Percentiles rank a stretch among this genome's conserved stretches.
Evolutionary conservation across 2,113 vertebrate genomes (phyloP).

Genomic region (Notiomystis cincta): DNA sequence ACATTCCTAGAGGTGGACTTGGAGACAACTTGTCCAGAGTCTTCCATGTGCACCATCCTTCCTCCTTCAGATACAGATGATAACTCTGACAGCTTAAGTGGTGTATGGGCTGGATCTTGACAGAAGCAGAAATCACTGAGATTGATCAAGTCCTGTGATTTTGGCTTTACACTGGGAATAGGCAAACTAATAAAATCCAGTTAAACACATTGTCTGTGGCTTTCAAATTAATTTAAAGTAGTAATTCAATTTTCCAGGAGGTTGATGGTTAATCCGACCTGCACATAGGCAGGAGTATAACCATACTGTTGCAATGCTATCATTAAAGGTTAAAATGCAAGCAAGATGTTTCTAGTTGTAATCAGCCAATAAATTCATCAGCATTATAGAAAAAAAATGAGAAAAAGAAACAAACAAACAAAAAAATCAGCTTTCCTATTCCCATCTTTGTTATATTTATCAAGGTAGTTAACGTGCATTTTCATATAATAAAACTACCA

Average conservation of each 20-base stretch:
- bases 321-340: background rate
- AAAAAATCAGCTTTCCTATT: background rate
- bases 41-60: background rate
- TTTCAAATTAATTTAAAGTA: background rate
- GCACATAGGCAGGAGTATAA: background rate
- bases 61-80: background rate
- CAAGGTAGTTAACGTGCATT: background rate
- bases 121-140: slow-evolving; percentile 15
- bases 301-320: background rate
- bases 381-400: background rate
- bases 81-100: background rate
- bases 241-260: background rate
- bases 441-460: background rate
- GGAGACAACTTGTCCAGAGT: background rate
- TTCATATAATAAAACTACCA: background rate
- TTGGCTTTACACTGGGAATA: background rate
- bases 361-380: background rate
- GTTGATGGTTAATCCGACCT: background rate
- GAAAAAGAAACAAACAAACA: background rate
- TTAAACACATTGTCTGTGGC: background rate
- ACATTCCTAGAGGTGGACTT: slow-evolving; percentile 33
- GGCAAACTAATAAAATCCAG: background rate
- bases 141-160: background rate
- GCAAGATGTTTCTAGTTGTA: background rate
- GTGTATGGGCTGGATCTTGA: slow-evolving; percentile 6